Base-by-base conservation (phyloP, 2,888 invertebrate species). In the Pedicia rivosa region DNA sequence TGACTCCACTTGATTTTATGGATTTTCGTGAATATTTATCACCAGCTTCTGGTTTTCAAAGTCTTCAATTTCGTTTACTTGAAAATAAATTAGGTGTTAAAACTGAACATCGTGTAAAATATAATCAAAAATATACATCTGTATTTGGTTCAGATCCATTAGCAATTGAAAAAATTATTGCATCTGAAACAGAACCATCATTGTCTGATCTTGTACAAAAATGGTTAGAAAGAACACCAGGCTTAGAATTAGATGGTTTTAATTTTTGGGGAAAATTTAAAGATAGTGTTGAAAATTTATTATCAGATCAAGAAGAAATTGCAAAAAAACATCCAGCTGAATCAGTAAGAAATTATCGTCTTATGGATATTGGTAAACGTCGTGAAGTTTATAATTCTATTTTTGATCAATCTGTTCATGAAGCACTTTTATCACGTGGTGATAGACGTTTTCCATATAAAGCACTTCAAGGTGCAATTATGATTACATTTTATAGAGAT, bases 1-100 rank as follows among this genome's bases (percentile, higher is more conserved):
- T 98, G 98, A 94, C 95, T 0, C 95, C 98, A 0, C 62, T 95
- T 40, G 98, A 98, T 62, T 98, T 98, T 54, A 87, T 98, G 80
- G 95, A 95, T 52, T 98, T 98, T 61, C 74, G 97, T 33, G 74
- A 82, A 45, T 88, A 88, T 54, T 65, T 98, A 25, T 79, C 86
- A 9, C 88, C 97, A 0, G 94, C 97, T 0, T 97, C 97, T 0
- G 98, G 98, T 2, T 98, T 98, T 57, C 98, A 98, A 57, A 95
- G 94, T 51, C 62, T 94, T 25, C 91, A 98, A 59, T 98, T 98
- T 59, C 75, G 98, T 12, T 65, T 98, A 14, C 63, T 98, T 38
- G 98, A 98, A 63, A 98, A 97, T 56, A 97, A 95, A 63, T 54
- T 83, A 43, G 83, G 83, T 1, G 64, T 83, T 2, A 73, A 74